phyloP scores from a whole-genome alignment of 2,888 invertebrate genomes.

The Chymomyza fuscimana region DNA sequence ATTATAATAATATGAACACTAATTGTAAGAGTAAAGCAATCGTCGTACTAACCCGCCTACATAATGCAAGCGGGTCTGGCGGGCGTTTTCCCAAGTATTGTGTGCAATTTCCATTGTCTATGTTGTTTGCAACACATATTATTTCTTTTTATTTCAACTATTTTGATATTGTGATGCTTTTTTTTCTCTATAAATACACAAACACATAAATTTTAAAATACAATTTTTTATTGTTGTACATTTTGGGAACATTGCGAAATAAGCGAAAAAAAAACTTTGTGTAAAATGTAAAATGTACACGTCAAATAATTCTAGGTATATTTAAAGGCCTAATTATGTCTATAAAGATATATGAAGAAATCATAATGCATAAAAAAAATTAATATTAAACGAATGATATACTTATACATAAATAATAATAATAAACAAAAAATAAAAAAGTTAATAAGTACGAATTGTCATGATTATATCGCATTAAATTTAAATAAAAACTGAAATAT shows the following conservation, averaged over 20 bases:
- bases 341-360: constrained; percentile 28
- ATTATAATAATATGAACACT: constrained; percentile 9
- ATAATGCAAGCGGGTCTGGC: not conserved
- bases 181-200: not conserved
- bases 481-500: not conserved
- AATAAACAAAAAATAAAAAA: not conserved
- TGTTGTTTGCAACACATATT: constrained; percentile 6
- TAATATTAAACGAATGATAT: constrained; percentile 7
- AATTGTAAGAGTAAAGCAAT: not conserved
- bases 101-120: constrained; percentile 1
- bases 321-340: constrained; percentile 69
- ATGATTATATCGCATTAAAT: constrained; percentile 6
- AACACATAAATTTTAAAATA: constrained; percentile 7
- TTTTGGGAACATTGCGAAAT: constrained; percentile 66
- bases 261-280: constrained; percentile 16
- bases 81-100: not conserved
- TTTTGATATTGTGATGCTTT: constrained; percentile 17
- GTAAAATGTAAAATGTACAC: constrained; percentile 72
- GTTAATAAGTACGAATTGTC: constrained; percentile 7
- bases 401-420: constrained; percentile 5
- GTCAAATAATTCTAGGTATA: constrained; percentile 71
- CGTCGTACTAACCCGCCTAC: not conserved
- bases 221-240: constrained; percentile 59
- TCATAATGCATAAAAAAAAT: not conserved
- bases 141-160: not conserved